Conservation (phyloP, 2,888 invertebrate species). For the Nemapogon koenigi region DNA sequence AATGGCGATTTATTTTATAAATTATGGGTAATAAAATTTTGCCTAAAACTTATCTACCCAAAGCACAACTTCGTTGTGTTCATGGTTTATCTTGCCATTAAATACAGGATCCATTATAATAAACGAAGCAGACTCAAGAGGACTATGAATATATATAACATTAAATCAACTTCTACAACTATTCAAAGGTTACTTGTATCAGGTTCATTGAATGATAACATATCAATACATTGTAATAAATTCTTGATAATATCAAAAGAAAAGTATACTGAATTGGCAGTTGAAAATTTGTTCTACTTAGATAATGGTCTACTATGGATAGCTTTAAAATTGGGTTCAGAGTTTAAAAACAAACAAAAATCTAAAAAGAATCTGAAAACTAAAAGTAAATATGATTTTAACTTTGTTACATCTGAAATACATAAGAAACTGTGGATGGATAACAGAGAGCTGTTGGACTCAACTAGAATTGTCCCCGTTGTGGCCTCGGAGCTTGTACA, state of each 20-base stretch:
- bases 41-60: slow-evolving; percentile 52
- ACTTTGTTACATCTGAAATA: slow-evolving; percentile 39
- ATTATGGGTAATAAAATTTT: slow-evolving; percentile 54
- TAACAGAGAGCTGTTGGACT: slow-evolving; percentile 24
- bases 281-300: slow-evolving; percentile 51
- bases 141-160: slow-evolving; percentile 31
- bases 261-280: slow-evolving; percentile 41
- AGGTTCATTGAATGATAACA: slow-evolving; percentile 31
- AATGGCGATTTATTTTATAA: slow-evolving; percentile 32
- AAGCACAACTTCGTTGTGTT: slow-evolving; percentile 49
- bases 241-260: slow-evolving; percentile 45
- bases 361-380: slow-evolving; percentile 18
- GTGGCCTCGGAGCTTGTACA: slow-evolving; percentile 33
- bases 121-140: slow-evolving; percentile 22
- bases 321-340: slow-evolving; percentile 33
- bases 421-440: slow-evolving; percentile 43
- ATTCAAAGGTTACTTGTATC: slow-evolving; percentile 27
- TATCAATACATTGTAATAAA: slow-evolving; percentile 35
- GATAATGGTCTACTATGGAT: slow-evolving; percentile 54
- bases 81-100: slow-evolving; percentile 47
- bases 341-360: slow-evolving; percentile 30
- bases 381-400: slow-evolving; percentile 31
- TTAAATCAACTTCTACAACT: slow-evolving; percentile 34
- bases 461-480: slow-evolving; percentile 42
- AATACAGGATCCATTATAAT: slow-evolving; percentile 36